Percentiles rank a stretch among this genome's conserved stretches.
Evolutionary conservation across 1,140 invertebrate genomes (phyloP).

Genomic region (Sycophaga agraensis): DNA sequence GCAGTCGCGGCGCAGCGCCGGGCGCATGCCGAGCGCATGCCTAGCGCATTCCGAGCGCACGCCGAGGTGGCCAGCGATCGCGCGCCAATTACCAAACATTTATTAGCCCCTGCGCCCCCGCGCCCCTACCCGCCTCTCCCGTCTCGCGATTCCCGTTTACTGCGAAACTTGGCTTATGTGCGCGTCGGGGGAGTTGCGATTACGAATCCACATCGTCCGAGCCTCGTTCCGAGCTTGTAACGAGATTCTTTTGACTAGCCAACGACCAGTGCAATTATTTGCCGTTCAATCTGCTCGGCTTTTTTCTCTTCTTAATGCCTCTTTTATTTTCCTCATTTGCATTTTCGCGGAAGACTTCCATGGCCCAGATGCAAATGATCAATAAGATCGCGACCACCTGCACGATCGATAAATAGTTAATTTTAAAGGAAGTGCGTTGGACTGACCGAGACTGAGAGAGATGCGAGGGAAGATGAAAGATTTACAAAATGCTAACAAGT

Average conservation of each 20-base stretch:
- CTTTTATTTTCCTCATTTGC: no score
- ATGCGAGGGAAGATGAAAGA: no score
- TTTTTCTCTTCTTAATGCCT: no score
- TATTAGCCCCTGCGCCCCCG: slow-evolving; percentile 27
- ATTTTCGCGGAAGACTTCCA: no score
- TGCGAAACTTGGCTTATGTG: slow-evolving; percentile 27
- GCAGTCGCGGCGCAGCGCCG: neutral
- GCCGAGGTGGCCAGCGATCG: slow-evolving; percentile 25
- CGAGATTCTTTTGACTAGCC: neutral
- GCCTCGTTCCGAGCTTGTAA: neutral
- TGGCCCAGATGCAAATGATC: neutral
- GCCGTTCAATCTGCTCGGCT: no score
- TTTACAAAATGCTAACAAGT: no score
- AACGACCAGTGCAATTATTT: no score
- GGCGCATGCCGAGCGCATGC: neutral
- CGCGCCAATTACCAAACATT: slow-evolving; percentile 41
- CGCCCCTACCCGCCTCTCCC: neutral
- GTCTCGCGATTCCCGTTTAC: slow-evolving; percentile 17
- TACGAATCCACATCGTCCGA: slow-evolving; percentile 34
- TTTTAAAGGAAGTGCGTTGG: no score
- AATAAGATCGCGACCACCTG: no score
- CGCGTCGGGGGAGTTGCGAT: slow-evolving; percentile 27
- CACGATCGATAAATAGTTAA: no score
- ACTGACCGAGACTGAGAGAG: no score
- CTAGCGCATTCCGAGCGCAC: neutral